phyloP scores from a whole-genome alignment of 37 sponge, comb jelly and placozoan species.

The Mnemiopsis leidyi region DNA sequence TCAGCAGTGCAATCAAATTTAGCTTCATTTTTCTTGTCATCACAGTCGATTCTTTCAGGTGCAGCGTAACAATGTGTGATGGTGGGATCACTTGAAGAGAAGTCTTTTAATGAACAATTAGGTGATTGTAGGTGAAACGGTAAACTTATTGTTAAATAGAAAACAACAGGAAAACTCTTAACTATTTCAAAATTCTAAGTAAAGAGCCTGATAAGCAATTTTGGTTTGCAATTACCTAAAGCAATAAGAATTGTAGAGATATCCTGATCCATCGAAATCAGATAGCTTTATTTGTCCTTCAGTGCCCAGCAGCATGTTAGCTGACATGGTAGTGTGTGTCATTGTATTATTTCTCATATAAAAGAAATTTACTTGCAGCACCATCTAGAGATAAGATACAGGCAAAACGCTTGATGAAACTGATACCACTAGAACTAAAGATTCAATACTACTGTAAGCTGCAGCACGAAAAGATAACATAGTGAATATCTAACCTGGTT shows the following conservation, averaged over 20 bases:
- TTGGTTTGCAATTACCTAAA: conserved; percentile 52
- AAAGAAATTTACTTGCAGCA: too few relatives aligned
- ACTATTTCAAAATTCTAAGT: too few relatives aligned
- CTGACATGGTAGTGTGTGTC: not conserved
- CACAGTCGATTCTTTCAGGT: conserved; percentile 23
- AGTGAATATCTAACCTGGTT: conserved; percentile 37
- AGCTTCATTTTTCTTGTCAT: not conserved
- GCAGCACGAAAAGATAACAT: conserved; percentile 1
- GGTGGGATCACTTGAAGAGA: conserved; percentile 18
- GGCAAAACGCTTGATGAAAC: too few relatives aligned
- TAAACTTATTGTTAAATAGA: too few relatives aligned
- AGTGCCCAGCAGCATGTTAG: conserved; percentile 43
- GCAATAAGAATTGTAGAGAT: conserved; percentile 33
- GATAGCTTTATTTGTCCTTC: conserved; percentile 49
- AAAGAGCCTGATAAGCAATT: too few relatives aligned
- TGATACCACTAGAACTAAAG: too few relatives aligned
- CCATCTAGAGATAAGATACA: too few relatives aligned
- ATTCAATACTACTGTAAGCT: too few relatives aligned
- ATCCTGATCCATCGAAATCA: conserved; percentile 54
- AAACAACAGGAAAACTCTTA: too few relatives aligned
- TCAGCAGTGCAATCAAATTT: conserved; percentile 42
- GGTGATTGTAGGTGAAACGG: too few relatives aligned
- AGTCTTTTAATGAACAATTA: too few relatives aligned
- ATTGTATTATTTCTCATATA: too few relatives aligned
- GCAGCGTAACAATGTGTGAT: conserved; percentile 37